Percentiles rank a stretch among this genome's conserved stretches.
Conservation (phyloP, 2,888 invertebrate genomes). For the Xestobium rufovillosum region DNA sequence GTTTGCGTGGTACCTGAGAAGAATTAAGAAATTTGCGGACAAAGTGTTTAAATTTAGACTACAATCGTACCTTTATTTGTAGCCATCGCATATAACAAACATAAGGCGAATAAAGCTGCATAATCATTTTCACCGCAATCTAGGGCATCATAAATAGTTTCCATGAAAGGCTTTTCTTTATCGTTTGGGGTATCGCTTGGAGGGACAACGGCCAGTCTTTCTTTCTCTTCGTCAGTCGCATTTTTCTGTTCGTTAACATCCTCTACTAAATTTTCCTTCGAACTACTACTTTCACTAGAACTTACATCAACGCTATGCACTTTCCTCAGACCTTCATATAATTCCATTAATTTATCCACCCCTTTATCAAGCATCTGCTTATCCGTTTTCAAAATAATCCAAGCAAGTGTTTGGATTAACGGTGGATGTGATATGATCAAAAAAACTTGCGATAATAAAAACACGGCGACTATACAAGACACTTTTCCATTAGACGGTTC, state of each 20-base stretch:
- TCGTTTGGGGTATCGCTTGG: constrained; percentile 43
- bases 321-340: constrained; percentile 30
- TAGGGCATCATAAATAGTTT: constrained; percentile 79
- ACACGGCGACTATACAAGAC: constrained; percentile 84
- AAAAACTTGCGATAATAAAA: constrained; percentile 90
- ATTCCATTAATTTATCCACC: constrained; percentile 37
- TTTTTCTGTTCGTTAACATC: constrained; percentile 63
- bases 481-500: constrained; percentile 49
- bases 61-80: constrained; percentile 90
- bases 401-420: constrained; percentile 81
- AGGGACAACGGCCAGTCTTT: constrained; percentile 38
- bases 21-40: constrained; percentile 22
- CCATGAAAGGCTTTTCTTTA: constrained; percentile 72
- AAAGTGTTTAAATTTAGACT: no score
- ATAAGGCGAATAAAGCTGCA: constrained; percentile 81
- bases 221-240: constrained; percentile 92
- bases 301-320: constrained; percentile 16
- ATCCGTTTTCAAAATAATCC: constrained; percentile 84
- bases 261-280: constrained; percentile 39
- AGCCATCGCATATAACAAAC: constrained; percentile 86
- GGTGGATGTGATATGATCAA: constrained; percentile 87
- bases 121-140: constrained; percentile 93
- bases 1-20: constrained; percentile 72
- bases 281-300: constrained; percentile 25
- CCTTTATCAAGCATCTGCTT: constrained; percentile 38